phyloP scores from a whole-genome alignment of 2,888 invertebrate species.

The Epiblema foenella region DNA sequence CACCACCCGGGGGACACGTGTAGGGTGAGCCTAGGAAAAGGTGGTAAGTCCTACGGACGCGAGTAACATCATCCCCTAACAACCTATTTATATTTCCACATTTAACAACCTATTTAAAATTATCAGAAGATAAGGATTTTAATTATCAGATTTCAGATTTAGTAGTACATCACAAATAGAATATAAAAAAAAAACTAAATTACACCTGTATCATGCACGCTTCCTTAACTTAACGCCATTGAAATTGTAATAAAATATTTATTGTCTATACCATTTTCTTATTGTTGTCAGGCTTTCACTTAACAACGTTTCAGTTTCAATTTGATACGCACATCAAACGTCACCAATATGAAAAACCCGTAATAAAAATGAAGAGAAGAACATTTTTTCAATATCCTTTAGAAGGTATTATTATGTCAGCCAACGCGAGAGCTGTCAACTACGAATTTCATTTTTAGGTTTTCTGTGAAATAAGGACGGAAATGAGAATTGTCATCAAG shows the following conservation, averaged over 20 bases:
- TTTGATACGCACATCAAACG: constrained; percentile 36
- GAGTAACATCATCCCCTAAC: too few species aligned
- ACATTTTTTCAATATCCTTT: constrained; percentile 41
- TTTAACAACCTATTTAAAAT: too few species aligned
- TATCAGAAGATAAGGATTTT: too few species aligned
- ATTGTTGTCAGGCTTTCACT: neutral
- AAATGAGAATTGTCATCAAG: constrained; percentile 63
- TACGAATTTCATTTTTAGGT: constrained; percentile 52
- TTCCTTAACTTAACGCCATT: neutral
- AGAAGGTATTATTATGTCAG: constrained; percentile 44
- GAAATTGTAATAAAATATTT: neutral
- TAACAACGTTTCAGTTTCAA: constrained; percentile 24
- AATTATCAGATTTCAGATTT: too few species aligned
- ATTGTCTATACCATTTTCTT: neutral
- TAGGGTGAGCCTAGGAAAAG: too few species aligned
- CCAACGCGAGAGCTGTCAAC: constrained; percentile 49
- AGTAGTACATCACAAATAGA: too few species aligned
- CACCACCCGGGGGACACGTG: too few species aligned
- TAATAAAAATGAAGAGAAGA: constrained; percentile 38
- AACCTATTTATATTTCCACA: too few species aligned
- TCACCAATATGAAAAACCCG: constrained; percentile 29
- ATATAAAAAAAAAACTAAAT: neutral
- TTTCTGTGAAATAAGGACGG: constrained; percentile 56
- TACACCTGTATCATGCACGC: neutral
- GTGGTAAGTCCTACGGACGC: too few species aligned